Conservation (phyloP, 2,113 vertebrate species). For the Actenoides hombroni region DNA sequence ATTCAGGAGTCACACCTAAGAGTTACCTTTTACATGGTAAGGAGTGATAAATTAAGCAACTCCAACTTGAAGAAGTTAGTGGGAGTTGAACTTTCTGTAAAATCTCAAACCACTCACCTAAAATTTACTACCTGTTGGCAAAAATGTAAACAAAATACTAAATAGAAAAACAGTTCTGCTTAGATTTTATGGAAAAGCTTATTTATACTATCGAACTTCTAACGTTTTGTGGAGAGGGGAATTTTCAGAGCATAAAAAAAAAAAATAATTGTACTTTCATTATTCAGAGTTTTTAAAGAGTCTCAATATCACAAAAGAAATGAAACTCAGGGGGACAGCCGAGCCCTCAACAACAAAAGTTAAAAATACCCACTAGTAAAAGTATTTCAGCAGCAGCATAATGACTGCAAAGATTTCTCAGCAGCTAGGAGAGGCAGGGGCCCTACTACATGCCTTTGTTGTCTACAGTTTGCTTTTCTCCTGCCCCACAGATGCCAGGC, state of each 20-base stretch:
- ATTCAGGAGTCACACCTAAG: not conserved
- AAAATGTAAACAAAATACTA: not conserved
- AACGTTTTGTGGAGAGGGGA: not conserved
- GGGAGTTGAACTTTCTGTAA: not conserved
- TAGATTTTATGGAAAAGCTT: not conserved
- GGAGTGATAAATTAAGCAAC: not conserved
- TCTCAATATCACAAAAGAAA: not conserved
- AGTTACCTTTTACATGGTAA: not conserved
- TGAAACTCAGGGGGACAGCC: slow-evolving; percentile 19
- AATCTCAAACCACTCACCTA: not conserved
- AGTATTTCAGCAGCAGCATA: not conserved
- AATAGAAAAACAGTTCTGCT: not conserved
- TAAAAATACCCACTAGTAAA: slow-evolving; percentile 27
- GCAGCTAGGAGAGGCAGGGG: not conserved
- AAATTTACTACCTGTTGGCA: not conserved
- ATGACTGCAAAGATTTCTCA: not conserved
- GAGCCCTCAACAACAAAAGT: not conserved
- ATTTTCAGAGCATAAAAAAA: not conserved
- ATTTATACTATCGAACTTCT: not conserved
- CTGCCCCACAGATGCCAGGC: not conserved
- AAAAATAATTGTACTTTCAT: not conserved
- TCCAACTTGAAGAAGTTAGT: not conserved
- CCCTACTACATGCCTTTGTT: not conserved
- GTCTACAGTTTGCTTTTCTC: not conserved
- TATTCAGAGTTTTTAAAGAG: slow-evolving; percentile 35